Percentiles rank a stretch among this genome's conserved stretches.
Evolutionary conservation across 2,113 vertebrate species (phyloP).

Genomic region (Cheirogaleus medius): DNA sequence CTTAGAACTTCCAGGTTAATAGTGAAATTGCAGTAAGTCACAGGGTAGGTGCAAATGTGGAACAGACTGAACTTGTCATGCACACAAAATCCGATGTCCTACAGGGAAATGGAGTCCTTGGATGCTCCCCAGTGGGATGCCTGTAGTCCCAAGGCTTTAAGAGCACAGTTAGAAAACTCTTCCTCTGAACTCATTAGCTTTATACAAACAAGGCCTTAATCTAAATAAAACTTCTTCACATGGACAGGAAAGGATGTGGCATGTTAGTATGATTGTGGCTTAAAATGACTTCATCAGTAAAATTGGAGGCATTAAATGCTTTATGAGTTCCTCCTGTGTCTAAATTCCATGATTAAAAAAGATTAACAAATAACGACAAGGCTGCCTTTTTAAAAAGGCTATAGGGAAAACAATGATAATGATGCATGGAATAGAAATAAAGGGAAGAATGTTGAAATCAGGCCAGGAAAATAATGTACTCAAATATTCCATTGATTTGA

Average conservation of each 20-base stretch:
- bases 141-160: not conserved
- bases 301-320: not conserved
- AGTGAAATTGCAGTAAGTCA: not conserved
- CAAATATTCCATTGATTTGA: constrained; percentile 78
- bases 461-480: constrained; percentile 79
- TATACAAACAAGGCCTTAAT: not conserved
- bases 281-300: not conserved
- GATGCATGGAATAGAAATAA: not conserved
- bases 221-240: not conserved
- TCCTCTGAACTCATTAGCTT: not conserved
- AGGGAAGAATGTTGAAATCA: constrained; percentile 50
- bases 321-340: not conserved
- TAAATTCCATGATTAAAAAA: not conserved
- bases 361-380: not conserved
- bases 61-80: not conserved
- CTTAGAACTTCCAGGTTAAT: not conserved
- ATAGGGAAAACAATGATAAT: constrained; percentile 10
- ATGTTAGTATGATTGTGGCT: not conserved
- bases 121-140: not conserved
- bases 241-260: not conserved
- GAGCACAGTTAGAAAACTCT: not conserved
- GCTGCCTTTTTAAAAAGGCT: constrained; percentile 35
- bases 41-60: not conserved
- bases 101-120: not conserved
- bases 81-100: not conserved